Conservation (phyloP, 2,888 invertebrate species). For the Encarsia formosa region DNA sequence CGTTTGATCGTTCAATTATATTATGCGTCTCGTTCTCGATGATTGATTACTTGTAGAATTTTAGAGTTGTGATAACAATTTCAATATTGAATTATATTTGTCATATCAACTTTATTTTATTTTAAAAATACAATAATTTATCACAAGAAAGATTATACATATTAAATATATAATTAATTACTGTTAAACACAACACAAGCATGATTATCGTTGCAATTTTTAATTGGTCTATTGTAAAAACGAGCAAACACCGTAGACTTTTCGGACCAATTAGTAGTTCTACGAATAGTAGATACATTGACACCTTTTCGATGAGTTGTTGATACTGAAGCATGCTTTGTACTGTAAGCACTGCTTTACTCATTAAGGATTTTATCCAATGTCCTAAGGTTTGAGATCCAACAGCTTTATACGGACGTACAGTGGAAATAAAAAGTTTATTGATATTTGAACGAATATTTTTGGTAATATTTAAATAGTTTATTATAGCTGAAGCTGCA, state of each 20-base stretch:
- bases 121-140: no score
- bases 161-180: not conserved
- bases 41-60: not conserved
- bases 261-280: not conserved
- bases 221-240: not conserved
- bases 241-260: not conserved
- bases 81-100: no score
- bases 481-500: slow-evolving; percentile 10
- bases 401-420: slow-evolving; percentile 3
- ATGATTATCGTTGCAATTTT: not conserved
- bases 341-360: slow-evolving; percentile 25
- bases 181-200: not conserved
- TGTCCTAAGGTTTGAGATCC: slow-evolving; percentile 28
- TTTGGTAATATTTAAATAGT: slow-evolving; percentile 17
- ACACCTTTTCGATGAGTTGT: slow-evolving; percentile 18
- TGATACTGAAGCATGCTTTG: slow-evolving; percentile 27
- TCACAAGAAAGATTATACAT: no score
- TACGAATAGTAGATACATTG: slow-evolving; percentile 16
- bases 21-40: no score
- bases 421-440: not conserved
- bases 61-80: no score
- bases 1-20: slow-evolving; percentile 9
- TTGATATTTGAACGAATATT: not conserved
- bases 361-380: slow-evolving; percentile 29
- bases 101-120: no score